Conservation (phyloP, 1,140 invertebrate species). For the Drosophila virilis region DNA sequence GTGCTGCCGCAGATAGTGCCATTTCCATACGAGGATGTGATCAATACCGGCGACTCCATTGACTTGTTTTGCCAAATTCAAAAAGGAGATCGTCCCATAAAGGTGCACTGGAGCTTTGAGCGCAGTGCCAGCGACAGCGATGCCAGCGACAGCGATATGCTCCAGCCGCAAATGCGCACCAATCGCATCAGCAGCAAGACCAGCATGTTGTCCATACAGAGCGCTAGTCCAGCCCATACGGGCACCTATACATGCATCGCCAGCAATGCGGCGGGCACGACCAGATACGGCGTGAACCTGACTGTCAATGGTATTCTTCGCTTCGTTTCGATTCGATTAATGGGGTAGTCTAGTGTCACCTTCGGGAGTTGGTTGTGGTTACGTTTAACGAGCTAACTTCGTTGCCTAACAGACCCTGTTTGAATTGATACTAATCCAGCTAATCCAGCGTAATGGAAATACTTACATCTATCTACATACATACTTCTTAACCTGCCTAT, state of each 20-base stretch:
- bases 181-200: constrained; percentile 88
- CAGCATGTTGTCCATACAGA: constrained; percentile 86
- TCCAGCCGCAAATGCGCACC: constrained; percentile 84
- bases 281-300: constrained; percentile 88
- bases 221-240: constrained; percentile 86
- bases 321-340: constrained; percentile 31
- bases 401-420: constrained; percentile 14
- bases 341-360: constrained; percentile 82
- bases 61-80: constrained; percentile 89
- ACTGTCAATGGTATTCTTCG: constrained; percentile 69
- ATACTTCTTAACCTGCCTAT: constrained; percentile 1
- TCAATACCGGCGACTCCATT: constrained; percentile 87
- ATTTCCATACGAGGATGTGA: constrained; percentile 89
- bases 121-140: constrained; percentile 80
- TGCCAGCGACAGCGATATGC: constrained; percentile 40
- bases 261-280: constrained; percentile 89
- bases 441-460: constrained; percentile 6
- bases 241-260: constrained; percentile 90
- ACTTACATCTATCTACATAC: background rate
- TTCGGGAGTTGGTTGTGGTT: constrained; percentile 16
- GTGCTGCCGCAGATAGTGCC: constrained; percentile 89
- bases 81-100: constrained; percentile 93
- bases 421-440: constrained; percentile 36
- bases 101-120: constrained; percentile 88
- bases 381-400: constrained; percentile 22